Conservation (phyloP, 1,140 invertebrate species). For the Drosophila parvula region DNA sequence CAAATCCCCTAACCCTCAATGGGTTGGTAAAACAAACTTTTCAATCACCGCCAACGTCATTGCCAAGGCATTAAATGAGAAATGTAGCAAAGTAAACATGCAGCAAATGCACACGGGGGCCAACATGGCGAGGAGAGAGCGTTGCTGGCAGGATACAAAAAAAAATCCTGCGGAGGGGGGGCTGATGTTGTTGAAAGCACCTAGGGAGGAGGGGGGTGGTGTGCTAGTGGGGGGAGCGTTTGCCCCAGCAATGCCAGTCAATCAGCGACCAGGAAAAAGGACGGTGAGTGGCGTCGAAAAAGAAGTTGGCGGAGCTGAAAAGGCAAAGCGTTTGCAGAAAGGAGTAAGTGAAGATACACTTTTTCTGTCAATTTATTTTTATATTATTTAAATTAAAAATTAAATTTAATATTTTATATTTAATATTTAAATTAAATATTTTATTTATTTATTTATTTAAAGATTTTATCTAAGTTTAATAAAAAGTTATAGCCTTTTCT, state of each 20-base stretch:
- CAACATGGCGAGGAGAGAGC: background rate
- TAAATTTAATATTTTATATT: too few relatives aligned
- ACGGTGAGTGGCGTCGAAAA: conserved; percentile 11
- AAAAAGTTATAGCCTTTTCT: too few relatives aligned
- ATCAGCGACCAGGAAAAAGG: conserved; percentile 55
- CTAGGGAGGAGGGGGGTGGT: too few relatives aligned
- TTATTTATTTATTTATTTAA: too few relatives aligned
- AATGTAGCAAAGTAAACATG: conserved; percentile 71
- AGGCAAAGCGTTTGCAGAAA: background rate
- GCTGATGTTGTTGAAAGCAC: conserved; percentile 1
- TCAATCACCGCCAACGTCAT: conserved; percentile 73
- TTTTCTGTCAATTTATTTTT: background rate
- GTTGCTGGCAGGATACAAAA: background rate
- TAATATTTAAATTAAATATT: too few relatives aligned
- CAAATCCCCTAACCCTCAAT: background rate
- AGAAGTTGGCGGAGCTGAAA: conserved; percentile 41
- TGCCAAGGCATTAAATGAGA: conserved; percentile 71
- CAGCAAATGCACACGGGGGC: conserved; percentile 48
- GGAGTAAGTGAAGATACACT: background rate
- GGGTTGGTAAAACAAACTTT: conserved; percentile 64
- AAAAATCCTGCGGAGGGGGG: background rate
- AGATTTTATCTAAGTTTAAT: too few relatives aligned
- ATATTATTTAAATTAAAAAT: background rate
- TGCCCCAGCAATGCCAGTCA: conserved; percentile 48
- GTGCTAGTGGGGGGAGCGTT: background rate